A percentile compares a stretch with the other conserved stretches of the same genome.
phyloP scores from a whole-genome alignment of 2,113 vertebrate genomes.

The Merops nubicus region DNA sequence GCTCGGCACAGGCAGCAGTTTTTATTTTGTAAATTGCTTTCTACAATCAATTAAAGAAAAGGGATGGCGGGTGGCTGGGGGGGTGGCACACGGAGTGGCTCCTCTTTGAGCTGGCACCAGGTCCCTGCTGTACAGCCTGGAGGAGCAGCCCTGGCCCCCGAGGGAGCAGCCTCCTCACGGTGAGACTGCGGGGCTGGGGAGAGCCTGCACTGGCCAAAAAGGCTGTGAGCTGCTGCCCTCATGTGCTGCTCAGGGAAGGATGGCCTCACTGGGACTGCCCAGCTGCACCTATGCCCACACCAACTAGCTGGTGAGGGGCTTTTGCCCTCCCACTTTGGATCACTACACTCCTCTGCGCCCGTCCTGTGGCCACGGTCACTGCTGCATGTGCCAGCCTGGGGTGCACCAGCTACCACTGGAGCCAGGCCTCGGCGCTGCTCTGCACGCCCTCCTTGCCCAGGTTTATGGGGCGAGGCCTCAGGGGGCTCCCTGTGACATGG shows the following conservation, averaged over 20 bases:
- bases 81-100: not conserved
- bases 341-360: not conserved
- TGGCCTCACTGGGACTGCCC: not conserved
- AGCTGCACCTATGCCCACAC: not conserved
- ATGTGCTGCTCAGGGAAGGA: fast-evolving
- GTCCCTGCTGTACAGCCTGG: not conserved
- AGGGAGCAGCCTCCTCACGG: not conserved
- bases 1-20: not conserved
- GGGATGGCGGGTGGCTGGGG: not conserved
- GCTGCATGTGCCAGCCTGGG: not conserved
- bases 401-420: not conserved
- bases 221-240: not conserved
- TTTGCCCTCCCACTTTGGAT: not conserved
- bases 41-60: conserved; percentile 24
- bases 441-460: fast-evolving
- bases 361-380: not conserved
- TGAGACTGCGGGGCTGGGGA: not conserved
- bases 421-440: fast-evolving
- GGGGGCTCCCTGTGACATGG: fast-evolving
- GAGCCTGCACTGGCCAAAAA: fast-evolving
- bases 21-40: conserved; percentile 36
- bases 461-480: fast-evolving
- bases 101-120: not conserved
- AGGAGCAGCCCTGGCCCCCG: not conserved
- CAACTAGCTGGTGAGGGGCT: not conserved